These are phyloP conservation scores for Athetis lepigone DNA, from an alignment of 2,888 invertebrate species.

Conservation along the genomic window DNA sequence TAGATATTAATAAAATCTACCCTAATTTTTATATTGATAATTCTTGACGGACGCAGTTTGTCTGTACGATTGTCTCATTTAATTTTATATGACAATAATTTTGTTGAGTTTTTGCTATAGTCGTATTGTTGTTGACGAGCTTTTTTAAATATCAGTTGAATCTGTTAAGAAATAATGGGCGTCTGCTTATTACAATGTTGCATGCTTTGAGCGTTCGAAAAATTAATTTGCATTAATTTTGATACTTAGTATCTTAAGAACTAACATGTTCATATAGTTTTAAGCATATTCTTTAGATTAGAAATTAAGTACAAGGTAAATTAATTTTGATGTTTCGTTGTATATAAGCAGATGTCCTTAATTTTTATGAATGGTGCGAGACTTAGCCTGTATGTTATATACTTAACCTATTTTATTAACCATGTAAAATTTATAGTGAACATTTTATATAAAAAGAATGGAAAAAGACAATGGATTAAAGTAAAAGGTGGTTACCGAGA, in stretches of 20 bases:
- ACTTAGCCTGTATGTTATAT: slow-evolving; percentile 60
- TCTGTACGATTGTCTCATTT: slow-evolving; percentile 28
- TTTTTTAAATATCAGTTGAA: slow-evolving; percentile 55
- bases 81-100: slow-evolving; percentile 55
- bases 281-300: slow-evolving; percentile 38
- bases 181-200: slow-evolving; percentile 38
- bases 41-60: slow-evolving; percentile 3
- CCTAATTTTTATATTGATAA: slow-evolving; percentile 3
- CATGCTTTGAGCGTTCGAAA: slow-evolving; percentile 17
- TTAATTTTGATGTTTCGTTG: slow-evolving; percentile 29
- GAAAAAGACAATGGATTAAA: slow-evolving; percentile 75
- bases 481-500: slow-evolving; percentile 78
- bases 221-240: slow-evolving; percentile 25
- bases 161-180: slow-evolving; percentile 41
- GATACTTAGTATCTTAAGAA: slow-evolving; percentile 26
- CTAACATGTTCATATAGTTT: slow-evolving; percentile 40
- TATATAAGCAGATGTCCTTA: slow-evolving; percentile 38
- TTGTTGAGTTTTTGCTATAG: slow-evolving; percentile 57
- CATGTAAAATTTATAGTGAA: slow-evolving; percentile 64
- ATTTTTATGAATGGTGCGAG: slow-evolving; percentile 60
- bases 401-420: slow-evolving; percentile 62
- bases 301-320: slow-evolving; percentile 41
- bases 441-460: slow-evolving; percentile 64
- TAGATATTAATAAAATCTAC: slow-evolving; percentile 4
- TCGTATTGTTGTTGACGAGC: slow-evolving; percentile 55